Conservation (phyloP, 2,888 invertebrate species). For the Luffia ferchaultella region DNA sequence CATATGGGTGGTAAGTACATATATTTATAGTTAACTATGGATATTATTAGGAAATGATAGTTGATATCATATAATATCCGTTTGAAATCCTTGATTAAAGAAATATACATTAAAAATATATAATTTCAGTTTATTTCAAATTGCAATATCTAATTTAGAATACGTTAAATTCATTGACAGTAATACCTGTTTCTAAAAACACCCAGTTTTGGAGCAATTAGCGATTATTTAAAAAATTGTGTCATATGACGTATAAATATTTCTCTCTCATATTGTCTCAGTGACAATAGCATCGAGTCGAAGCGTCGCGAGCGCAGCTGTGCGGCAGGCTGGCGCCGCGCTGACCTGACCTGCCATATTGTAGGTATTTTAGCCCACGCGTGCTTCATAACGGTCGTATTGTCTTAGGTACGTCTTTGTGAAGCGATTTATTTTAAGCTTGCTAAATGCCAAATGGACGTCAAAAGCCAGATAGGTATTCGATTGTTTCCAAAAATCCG, state of each 20-base stretch:
- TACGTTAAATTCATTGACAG: neutral
- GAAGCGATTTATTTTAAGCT: neutral
- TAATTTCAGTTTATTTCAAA: neutral
- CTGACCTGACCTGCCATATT: conserved; percentile 10
- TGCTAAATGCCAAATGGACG: neutral
- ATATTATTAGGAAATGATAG: too few relatives aligned
- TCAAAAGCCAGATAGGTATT: too few relatives aligned
- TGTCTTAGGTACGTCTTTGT: neutral
- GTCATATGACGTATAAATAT: conserved; percentile 4
- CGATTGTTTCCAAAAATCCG: too few relatives aligned
- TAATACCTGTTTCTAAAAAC: neutral
- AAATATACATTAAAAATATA: neutral
- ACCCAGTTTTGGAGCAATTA: neutral
- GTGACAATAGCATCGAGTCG: neutral
- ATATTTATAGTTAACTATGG: too few relatives aligned
- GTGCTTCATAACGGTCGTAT: neutral
- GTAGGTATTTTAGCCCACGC: neutral
- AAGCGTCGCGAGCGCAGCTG: conserved; percentile 10
- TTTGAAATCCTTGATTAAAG: too few relatives aligned
- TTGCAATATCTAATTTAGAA: neutral
- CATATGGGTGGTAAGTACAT: too few relatives aligned
- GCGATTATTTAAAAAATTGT: neutral
- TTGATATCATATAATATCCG: too few relatives aligned
- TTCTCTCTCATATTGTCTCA: neutral
- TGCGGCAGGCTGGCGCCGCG: conserved; percentile 14